These are phyloP conservation scores for Lepidonotus clava DNA, from an alignment of 2,888 invertebrate genomes.

Conservation along the genomic window DNA sequence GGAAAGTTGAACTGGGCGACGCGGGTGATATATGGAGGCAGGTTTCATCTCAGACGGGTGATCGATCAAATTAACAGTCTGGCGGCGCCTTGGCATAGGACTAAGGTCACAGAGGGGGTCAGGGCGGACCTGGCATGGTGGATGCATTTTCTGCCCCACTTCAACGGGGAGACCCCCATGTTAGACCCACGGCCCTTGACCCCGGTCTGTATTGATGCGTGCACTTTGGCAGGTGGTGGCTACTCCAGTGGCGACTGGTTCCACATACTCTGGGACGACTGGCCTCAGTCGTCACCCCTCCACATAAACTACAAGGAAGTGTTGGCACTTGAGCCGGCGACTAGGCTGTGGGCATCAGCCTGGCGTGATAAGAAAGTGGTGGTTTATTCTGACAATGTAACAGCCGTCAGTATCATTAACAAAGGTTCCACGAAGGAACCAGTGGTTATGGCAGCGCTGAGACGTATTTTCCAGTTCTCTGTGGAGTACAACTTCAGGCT, in stretches of 20 bases:
- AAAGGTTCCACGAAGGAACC: constrained; percentile 24
- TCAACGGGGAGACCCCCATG: neutral
- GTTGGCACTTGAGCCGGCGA: neutral
- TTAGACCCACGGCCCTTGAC: neutral
- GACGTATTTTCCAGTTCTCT: neutral
- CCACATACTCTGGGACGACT: neutral
- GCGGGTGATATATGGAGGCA: too few species aligned
- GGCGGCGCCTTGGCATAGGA: too few species aligned
- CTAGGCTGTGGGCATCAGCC: neutral
- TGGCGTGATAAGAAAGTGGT: neutral
- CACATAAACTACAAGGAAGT: constrained; percentile 29
- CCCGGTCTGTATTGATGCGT: constrained; percentile 15
- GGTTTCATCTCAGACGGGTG: too few species aligned
- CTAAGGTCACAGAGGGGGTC: neutral
- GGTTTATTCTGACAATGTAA: constrained; percentile 14
- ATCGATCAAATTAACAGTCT: too few species aligned
- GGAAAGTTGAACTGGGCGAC: too few species aligned
- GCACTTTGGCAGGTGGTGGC: neutral
- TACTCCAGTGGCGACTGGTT: neutral
- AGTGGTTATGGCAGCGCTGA: neutral
- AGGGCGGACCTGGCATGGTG: constrained; percentile 31
- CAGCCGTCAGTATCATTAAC: constrained; percentile 2
- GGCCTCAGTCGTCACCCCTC: neutral
- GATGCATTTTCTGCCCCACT: neutral
- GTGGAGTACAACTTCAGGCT: constrained; percentile 7